Evolutionary conservation across 1,140 invertebrate species (phyloP).

Genomic region (Maconellicoccus hirsutus): DNA sequence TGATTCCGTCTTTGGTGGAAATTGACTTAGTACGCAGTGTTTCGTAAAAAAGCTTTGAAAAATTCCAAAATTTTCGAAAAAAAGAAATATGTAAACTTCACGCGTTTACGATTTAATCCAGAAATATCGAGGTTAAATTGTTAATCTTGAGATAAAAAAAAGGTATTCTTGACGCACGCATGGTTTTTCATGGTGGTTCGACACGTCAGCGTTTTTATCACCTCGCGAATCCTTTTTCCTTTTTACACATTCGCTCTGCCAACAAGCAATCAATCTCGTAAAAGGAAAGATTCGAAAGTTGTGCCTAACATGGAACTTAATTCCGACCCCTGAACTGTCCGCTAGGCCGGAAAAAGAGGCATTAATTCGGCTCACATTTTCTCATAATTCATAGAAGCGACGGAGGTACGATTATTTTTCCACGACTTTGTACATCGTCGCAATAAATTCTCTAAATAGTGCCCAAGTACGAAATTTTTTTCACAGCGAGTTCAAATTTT

Average conservation of each 20-base stretch:
- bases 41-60: too few relatives aligned
- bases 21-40: too few relatives aligned
- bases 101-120: too few relatives aligned
- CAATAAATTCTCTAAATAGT: neutral
- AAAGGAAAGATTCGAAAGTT: neutral
- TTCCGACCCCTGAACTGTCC: constrained; percentile 1
- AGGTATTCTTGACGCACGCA: too few relatives aligned
- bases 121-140: too few relatives aligned
- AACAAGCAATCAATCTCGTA: neutral
- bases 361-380: neutral
- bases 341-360: neutral
- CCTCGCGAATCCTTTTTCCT: too few relatives aligned
- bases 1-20: too few relatives aligned
- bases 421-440: neutral
- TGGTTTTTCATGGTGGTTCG: too few relatives aligned
- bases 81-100: too few relatives aligned
- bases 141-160: too few relatives aligned
- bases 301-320: neutral
- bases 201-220: too few relatives aligned
- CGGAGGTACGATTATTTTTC: neutral
- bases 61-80: too few relatives aligned
- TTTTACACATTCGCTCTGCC: neutral
- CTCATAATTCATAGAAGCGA: neutral
- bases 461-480: neutral
- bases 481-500: neutral